Evolutionary conservation across 2,797 vertebrate species (phyloP), one percentile per base, ranked within the genome.

Genomic region (Centropyge bicolor): DNA sequence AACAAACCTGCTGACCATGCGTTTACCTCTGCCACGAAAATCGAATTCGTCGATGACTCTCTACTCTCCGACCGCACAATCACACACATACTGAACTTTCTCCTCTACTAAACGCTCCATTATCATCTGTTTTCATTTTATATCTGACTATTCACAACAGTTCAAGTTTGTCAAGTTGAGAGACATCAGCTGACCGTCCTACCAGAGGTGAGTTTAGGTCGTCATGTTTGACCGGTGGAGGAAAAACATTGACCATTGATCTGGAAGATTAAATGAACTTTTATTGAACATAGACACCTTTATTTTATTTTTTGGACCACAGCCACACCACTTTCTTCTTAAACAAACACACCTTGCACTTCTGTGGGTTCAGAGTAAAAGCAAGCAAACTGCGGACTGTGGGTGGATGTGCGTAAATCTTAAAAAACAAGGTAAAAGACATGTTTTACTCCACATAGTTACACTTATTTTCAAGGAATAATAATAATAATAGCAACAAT

Each of bases 391-490:
- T 40, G 69, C 81, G 77, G 80, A 80, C 81, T 59, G 72, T 81
- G 76, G 74, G 83, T 90, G 81, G 78, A 84, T 83, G 89, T 87
- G 88, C 78, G 78, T 85, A 74, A 86, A 88, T 86, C 75, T 90
- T 85, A 62, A 71, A 79, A 74, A 79, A 84, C 63, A 81, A 89
- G 74, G 54, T 91, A 81, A 91, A 91, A 85, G 80, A 92, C 91
- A 87, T 81, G 70, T 89, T 94, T 65, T 89, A 92, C 85, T 92
- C 88, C 91, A 92, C 91, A 78, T 85, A 88, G 86, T 92, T 89
- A 93, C 92, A 92, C 86, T 90, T 88, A 91, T 92, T 77, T 87
- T 86, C 76, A 86, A 92, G 90, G 90, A 93, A 92, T 89, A 91
- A 89, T 68, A 54, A 86, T 74, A 56, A 89, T 70, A 75, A 76